phyloP scores from a whole-genome alignment of 92 coral and sea anemone genomes.

The Zoanthus sociatus region DNA sequence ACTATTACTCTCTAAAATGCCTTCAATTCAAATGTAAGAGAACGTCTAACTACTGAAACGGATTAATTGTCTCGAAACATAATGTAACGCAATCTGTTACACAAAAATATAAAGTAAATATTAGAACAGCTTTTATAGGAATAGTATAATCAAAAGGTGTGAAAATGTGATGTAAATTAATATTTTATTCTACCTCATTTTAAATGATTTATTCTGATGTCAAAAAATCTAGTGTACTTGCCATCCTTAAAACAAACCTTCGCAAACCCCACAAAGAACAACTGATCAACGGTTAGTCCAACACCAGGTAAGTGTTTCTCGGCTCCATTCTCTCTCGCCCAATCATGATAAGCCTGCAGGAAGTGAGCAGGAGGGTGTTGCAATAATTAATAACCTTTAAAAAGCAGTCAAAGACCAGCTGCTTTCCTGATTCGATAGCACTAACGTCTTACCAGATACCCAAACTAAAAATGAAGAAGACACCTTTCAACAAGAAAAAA shows the following conservation, averaged over 20 bases:
- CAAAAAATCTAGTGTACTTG: background rate
- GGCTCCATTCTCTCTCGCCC: conserved; percentile 62
- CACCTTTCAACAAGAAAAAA: too few relatives aligned
- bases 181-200: background rate
- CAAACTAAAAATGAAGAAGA: background rate
- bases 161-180: background rate
- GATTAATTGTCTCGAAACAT: too few relatives aligned
- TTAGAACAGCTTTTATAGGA: too few relatives aligned
- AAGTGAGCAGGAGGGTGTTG: background rate
- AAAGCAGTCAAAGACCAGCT: background rate
- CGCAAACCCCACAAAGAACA: conserved; percentile 83
- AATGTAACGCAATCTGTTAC: too few relatives aligned
- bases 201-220: background rate
- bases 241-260: conserved; percentile 48
- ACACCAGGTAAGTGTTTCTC: conserved; percentile 76
- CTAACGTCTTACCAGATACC: background rate
- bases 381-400: background rate
- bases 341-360: conserved; percentile 68
- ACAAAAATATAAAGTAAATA: too few relatives aligned
- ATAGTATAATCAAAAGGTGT: background rate
- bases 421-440: background rate
- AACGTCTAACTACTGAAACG: too few relatives aligned
- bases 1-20: too few relatives aligned
- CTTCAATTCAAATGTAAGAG: too few relatives aligned
- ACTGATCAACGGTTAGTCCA: conserved; percentile 71